Percentiles rank a stretch among this genome's conserved stretches.
Evolutionary conservation across 35 echinoderm and acorn worm species (phyloP).

Genomic region (Nesometra sesokonis): DNA sequence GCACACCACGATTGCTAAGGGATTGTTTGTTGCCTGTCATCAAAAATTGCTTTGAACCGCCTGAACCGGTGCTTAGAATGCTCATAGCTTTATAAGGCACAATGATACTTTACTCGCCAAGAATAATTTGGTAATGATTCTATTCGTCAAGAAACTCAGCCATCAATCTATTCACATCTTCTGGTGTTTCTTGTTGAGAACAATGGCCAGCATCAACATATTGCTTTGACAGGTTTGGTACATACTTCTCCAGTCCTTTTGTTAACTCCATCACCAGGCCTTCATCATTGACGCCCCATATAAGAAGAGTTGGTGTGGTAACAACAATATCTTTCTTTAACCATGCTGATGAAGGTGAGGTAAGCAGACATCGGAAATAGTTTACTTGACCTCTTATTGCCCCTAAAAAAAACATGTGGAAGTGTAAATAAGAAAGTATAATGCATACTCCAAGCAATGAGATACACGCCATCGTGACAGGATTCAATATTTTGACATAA

Average conservation of each 20-base stretch:
- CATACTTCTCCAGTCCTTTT: slow-evolving; percentile 44
- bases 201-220: slow-evolving; percentile 58
- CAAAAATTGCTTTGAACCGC: no score
- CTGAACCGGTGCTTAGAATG: no score
- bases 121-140: no score
- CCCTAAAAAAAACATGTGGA: slow-evolving; percentile 12
- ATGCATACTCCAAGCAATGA: no score
- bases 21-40: no score
- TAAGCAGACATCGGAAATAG: slow-evolving; percentile 51
- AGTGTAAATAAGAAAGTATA: no score
- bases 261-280: slow-evolving; percentile 18
- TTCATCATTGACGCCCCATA: slow-evolving; percentile 62
- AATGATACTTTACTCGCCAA: no score
- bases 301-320: slow-evolving; percentile 39
- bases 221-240: slow-evolving; percentile 32
- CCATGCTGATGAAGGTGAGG: background rate
- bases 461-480: no score
- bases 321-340: background rate
- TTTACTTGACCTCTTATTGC: slow-evolving; percentile 34
- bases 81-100: no score
- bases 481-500: no score
- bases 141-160: background rate
- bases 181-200: slow-evolving; percentile 58
- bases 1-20: no score
- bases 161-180: slow-evolving; percentile 19